Evolutionary conservation across 2,797 vertebrate species (phyloP).

Genomic region (Menidia menidia): DNA sequence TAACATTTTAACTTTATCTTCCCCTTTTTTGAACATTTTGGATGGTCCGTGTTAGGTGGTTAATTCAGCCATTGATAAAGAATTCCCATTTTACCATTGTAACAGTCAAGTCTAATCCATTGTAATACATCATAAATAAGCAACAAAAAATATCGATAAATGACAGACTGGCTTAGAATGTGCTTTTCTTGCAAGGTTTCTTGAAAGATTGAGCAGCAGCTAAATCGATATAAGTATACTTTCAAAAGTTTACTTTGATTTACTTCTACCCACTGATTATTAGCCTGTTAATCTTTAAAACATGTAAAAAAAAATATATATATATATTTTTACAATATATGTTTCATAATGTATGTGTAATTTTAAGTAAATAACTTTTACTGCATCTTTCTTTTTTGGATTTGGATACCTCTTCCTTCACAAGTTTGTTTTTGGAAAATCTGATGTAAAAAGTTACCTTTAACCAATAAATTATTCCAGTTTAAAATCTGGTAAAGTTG

Average conservation of each 20-base stretch:
- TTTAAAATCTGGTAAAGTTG: not conserved
- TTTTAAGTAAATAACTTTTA: not conserved
- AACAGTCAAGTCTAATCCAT: not conserved
- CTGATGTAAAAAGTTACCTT: not conserved
- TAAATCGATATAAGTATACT: conserved; percentile 17
- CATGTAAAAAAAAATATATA: too few relatives aligned
- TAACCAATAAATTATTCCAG: too few relatives aligned
- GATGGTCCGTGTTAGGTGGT: not conserved
- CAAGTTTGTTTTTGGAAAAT: not conserved
- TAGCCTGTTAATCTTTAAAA: not conserved
- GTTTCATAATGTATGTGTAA: not conserved
- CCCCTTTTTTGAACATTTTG: not conserved
- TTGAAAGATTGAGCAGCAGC: not conserved
- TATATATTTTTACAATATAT: not conserved
- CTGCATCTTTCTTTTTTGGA: not conserved
- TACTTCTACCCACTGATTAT: conserved; percentile 19
- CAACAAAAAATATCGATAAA: not conserved
- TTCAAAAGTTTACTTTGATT: conserved; percentile 24
- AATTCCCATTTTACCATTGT: not conserved
- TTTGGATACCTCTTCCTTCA: not conserved
- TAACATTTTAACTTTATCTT: not conserved
- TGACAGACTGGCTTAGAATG: conserved; percentile 12
- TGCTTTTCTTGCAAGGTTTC: not conserved
- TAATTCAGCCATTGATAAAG: not conserved
- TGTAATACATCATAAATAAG: not conserved